phyloP scores from a whole-genome alignment of 2,888 invertebrate species.

The Julus scanicus region DNA sequence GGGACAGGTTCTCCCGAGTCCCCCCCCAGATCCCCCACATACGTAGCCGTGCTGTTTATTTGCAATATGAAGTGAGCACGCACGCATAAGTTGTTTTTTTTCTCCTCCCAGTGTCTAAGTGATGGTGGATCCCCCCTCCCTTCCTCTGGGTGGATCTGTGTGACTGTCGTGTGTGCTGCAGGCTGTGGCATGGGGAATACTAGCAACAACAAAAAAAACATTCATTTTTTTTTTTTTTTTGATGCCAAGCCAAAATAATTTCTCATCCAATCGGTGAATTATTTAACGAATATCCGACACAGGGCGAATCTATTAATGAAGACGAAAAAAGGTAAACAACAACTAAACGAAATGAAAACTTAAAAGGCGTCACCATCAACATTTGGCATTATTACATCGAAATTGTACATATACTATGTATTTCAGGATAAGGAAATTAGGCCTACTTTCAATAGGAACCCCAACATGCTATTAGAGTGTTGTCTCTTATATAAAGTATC shows the following conservation, averaged over 20 bases:
- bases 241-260: conserved; percentile 34
- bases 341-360: conserved; percentile 8
- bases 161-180: conserved; percentile 20
- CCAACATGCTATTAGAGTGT: no score
- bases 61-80: conserved; percentile 42
- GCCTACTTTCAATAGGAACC: not conserved
- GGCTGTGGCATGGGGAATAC: not conserved
- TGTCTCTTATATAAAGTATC: no score
- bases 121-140: conserved; percentile 27
- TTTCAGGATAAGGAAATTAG: not conserved
- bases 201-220: not conserved
- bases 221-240: conserved; percentile 20
- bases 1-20: not conserved
- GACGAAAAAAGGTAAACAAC: conserved; percentile 29
- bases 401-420: not conserved
- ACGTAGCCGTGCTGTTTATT: not conserved
- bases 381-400: no score
- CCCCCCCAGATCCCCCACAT: not conserved
- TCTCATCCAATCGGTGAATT: conserved; percentile 38
- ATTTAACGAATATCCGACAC: conserved; percentile 15
- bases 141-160: conserved; percentile 35
- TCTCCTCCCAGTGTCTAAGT: not conserved
- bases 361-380: not conserved
- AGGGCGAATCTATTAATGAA: conserved; percentile 23
- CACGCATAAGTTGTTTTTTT: conserved; percentile 38